phyloP scores from a whole-genome alignment of 2,113 vertebrate species.

The Kryptolebias marmoratus region DNA sequence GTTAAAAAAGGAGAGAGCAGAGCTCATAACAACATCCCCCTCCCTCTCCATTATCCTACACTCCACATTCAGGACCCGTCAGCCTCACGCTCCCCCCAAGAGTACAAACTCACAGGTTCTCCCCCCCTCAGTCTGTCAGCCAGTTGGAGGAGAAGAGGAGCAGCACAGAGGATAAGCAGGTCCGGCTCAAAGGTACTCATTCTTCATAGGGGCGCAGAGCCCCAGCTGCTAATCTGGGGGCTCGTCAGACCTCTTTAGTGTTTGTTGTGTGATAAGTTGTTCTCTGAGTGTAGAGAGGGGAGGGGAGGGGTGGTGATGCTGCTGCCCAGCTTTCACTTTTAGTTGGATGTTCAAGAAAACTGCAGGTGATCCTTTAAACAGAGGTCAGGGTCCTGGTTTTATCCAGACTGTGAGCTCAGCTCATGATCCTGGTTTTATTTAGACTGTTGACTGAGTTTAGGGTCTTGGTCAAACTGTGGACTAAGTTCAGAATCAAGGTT shows the following conservation, averaged over 20 bases:
- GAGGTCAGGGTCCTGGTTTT: too few relatives aligned
- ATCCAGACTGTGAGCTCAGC: too few relatives aligned
- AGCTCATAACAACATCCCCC: slow-evolving; percentile 40
- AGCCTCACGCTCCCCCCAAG: slow-evolving; percentile 25
- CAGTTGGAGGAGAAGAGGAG: slow-evolving; percentile 20
- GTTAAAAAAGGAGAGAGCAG: slow-evolving; percentile 55
- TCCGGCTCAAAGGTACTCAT: neutral
- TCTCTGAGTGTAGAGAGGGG: too few relatives aligned
- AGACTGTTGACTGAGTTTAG: too few relatives aligned
- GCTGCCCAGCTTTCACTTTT: too few relatives aligned
- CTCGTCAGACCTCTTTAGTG: neutral
- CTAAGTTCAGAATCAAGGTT: too few relatives aligned
- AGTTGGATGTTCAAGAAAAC: too few relatives aligned
- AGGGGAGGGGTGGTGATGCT: too few relatives aligned
- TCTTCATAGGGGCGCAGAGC: neutral
- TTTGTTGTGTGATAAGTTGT: too few relatives aligned
- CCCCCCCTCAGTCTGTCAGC: neutral
- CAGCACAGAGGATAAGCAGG: slow-evolving; percentile 8
- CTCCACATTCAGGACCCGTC: slow-evolving; percentile 45
- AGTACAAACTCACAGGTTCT: neutral
- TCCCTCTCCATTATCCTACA: slow-evolving; percentile 49
- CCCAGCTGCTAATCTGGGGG: neutral
- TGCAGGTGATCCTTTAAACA: too few relatives aligned
- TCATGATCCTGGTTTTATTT: too few relatives aligned
- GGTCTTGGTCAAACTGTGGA: too few relatives aligned